phyloP scores from a whole-genome alignment of 2,888 invertebrate species.

The Drosophila nigritarsus region DNA sequence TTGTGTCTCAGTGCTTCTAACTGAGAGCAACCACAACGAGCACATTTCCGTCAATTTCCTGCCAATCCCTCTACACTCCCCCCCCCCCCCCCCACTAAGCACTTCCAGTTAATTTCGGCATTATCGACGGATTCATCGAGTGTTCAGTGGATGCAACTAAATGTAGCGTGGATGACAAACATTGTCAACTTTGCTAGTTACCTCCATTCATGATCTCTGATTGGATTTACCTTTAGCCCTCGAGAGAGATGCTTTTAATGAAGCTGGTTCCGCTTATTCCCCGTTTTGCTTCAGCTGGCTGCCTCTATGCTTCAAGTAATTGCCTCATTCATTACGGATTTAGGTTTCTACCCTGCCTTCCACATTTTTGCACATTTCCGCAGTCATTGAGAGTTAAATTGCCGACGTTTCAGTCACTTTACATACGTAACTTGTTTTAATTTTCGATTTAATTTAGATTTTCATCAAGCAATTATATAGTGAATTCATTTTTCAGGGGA shows the following conservation, averaged over 20 bases:
- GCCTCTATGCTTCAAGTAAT: constrained; percentile 23
- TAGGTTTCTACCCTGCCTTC: constrained; percentile 1
- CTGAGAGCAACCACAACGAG: constrained; percentile 31
- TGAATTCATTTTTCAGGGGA: background rate
- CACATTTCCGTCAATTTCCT: constrained; percentile 64
- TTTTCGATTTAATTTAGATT: constrained; percentile 18
- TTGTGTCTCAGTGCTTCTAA: constrained; percentile 24
- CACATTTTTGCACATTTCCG: constrained; percentile 21
- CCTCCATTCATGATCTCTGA: constrained; percentile 23
- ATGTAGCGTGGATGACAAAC: constrained; percentile 68
- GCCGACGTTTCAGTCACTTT: constrained; percentile 17
- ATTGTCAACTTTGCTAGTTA: constrained; percentile 50
- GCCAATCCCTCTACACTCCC: background rate
- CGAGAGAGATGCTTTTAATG: constrained; percentile 29
- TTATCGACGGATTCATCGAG: constrained; percentile 16
- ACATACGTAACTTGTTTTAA: constrained; percentile 26
- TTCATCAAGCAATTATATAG: constrained; percentile 30
- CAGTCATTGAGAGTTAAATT: constrained; percentile 34
- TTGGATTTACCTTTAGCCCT: constrained; percentile 17
- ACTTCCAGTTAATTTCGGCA: constrained; percentile 30
- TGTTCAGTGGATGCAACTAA: constrained; percentile 38
- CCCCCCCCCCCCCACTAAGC: background rate
- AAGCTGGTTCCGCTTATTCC: constrained; percentile 2
- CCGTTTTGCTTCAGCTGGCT: background rate
- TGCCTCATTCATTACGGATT: constrained; percentile 55